A percentile compares a stretch with the other conserved stretches of the same genome.
These are phyloP conservation scores for Zaprionus taronus DNA, from an alignment of 1,140 invertebrate genomes.

Conservation along the genomic window DNA sequence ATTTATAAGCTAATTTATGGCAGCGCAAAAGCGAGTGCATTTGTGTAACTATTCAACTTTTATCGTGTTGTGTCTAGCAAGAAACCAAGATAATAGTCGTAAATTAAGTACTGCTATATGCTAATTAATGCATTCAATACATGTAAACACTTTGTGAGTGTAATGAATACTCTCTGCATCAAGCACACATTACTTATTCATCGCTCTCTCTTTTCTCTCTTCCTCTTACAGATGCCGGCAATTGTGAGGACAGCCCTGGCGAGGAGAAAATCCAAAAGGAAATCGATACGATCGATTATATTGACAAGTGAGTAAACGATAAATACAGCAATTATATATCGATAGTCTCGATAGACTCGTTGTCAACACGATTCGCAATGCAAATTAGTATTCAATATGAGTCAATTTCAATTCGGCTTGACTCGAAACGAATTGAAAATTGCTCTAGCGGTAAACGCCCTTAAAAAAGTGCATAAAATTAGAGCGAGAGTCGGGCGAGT, in stretches of 20 bases:
- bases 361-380: conserved; percentile 34
- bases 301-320: conserved; percentile 80
- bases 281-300: conserved; percentile 82
- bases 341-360: conserved; percentile 5
- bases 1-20: conserved; percentile 75
- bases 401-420: not conserved
- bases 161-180: conserved; percentile 20
- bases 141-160: conserved; percentile 5
- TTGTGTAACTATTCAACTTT: conserved; percentile 40
- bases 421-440: conserved; percentile 3
- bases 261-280: conserved; percentile 80
- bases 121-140: conserved; percentile 31
- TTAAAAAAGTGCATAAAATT: conserved; percentile 58
- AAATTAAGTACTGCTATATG: conserved; percentile 48
- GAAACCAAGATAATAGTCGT: conserved; percentile 43
- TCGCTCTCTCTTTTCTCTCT: not conserved
- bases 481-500: conserved; percentile 27
- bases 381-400: conserved; percentile 15
- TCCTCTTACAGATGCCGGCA: conserved; percentile 62
- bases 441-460: conserved; percentile 53
- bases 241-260: conserved; percentile 51
- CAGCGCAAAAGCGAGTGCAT: conserved; percentile 46
- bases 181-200: conserved; percentile 4
- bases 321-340: conserved; percentile 16
- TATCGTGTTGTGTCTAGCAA: conserved; percentile 34